Conservation (phyloP, 2,797 vertebrate genomes). For the Gambelia wislizenii region DNA sequence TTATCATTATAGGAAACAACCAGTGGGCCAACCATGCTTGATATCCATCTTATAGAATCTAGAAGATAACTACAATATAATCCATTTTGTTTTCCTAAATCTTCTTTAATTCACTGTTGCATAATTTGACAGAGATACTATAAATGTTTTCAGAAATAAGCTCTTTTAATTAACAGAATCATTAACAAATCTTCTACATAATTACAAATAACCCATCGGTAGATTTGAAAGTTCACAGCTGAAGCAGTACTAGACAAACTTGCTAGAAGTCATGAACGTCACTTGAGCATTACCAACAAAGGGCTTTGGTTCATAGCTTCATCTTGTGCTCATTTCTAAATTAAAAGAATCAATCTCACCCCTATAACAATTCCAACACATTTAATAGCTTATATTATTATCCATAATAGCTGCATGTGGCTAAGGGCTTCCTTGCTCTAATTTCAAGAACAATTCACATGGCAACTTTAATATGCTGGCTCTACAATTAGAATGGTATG, state of each 20-base stretch:
- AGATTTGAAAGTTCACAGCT: neutral
- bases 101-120: constrained; percentile 42
- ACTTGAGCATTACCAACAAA: neutral
- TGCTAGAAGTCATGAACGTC: neutral
- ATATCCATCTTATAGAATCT: neutral
- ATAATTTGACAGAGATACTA: neutral
- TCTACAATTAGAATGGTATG: neutral
- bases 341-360: neutral
- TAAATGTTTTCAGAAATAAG: constrained; percentile 6
- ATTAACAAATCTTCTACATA: neutral
- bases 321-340: neutral
- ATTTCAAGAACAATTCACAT: neutral
- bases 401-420: neutral
- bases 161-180: neutral
- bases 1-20: neutral
- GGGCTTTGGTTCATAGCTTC: neutral
- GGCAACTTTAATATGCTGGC: neutral
- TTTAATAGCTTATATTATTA: neutral
- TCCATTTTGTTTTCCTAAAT: neutral
- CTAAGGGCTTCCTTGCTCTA: neutral
- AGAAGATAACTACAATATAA: neutral
- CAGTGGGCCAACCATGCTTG: neutral
- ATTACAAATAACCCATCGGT: constrained; percentile 7
- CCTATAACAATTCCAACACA: neutral
- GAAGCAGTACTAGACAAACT: neutral